Evolutionary conservation across 2,888 invertebrate species (phyloP).

Genomic region (Micropterix aruncella): DNA sequence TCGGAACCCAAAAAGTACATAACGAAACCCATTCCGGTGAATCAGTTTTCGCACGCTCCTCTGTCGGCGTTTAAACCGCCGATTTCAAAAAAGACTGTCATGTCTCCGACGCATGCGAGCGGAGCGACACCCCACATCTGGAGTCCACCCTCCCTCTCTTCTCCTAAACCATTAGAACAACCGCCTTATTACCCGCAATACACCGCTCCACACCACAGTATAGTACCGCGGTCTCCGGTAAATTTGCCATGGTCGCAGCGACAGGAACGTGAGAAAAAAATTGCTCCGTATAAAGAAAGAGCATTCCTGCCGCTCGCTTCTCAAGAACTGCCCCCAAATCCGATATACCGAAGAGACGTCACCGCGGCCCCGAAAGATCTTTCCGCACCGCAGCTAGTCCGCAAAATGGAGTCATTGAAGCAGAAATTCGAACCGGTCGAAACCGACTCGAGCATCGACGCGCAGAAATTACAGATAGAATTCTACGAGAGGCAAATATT

Average conservation of each 20-base stretch:
- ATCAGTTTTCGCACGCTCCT: constrained; percentile 64
- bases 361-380: constrained; percentile 15
- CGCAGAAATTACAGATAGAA: constrained; percentile 31
- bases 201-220: constrained; percentile 4
- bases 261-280: neutral
- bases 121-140: constrained; percentile 22
- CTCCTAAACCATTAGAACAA: neutral
- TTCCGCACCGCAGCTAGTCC: constrained; percentile 31
- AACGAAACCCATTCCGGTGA: constrained; percentile 45
- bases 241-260: neutral
- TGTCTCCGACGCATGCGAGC: constrained; percentile 22
- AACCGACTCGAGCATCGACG: constrained; percentile 20
- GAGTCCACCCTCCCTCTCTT: constrained; percentile 26
- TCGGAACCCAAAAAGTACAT: constrained; percentile 28
- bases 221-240: neutral
- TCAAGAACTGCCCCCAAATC: constrained; percentile 6
- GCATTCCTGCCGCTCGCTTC: constrained; percentile 10
- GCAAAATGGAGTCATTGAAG: constrained; percentile 16
- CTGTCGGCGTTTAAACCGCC: constrained; percentile 62
- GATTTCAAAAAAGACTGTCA: constrained; percentile 23
- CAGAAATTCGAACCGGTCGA: constrained; percentile 10
- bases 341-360: constrained; percentile 4
- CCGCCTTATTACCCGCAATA: neutral
- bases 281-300: constrained; percentile 11
- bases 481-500: constrained; percentile 36